phyloP scores from a whole-genome alignment of 2,888 invertebrate genomes.

The Sinhomidia bicolor region DNA sequence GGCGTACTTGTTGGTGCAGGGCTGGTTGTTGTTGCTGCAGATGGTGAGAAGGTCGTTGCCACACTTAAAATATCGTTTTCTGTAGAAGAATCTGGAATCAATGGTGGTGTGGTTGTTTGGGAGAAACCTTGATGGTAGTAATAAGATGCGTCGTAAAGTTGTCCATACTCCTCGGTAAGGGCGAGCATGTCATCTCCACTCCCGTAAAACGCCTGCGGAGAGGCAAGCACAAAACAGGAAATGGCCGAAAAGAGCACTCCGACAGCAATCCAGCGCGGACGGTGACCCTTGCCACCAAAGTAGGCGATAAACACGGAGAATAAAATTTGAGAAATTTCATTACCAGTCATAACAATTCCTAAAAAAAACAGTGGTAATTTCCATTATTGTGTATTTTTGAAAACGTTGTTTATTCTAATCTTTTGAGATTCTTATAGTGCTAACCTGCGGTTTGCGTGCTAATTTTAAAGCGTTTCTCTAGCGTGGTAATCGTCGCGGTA shows the following conservation, averaged over 20 bases:
- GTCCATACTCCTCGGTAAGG: conserved; percentile 85
- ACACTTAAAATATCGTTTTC: neutral
- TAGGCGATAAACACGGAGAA: conserved; percentile 86
- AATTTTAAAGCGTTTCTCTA: conserved; percentile 88
- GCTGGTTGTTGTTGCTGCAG: neutral
- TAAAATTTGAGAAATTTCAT: conserved; percentile 88
- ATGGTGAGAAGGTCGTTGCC: neutral
- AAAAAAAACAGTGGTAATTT: conserved; percentile 58
- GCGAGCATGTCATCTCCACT: conserved; percentile 86
- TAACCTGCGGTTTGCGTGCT: conserved; percentile 87
- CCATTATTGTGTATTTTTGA: too few relatives aligned
- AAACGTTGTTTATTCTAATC: neutral
- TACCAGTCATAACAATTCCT: conserved; percentile 88
- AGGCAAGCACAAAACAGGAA: conserved; percentile 86
- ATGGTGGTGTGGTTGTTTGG: neutral
- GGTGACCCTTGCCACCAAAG: conserved; percentile 87
- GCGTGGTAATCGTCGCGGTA: conserved; percentile 88
- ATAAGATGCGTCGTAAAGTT: conserved; percentile 77
- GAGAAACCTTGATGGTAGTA: conserved; percentile 8
- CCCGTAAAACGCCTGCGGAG: conserved; percentile 86
- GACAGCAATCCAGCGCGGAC: conserved; percentile 87
- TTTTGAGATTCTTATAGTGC: too few relatives aligned
- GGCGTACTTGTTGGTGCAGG: conserved; percentile 6
- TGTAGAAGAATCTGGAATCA: neutral
- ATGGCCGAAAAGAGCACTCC: conserved; percentile 83